A percentile compares a stretch with the other conserved stretches of the same genome.
Evolutionary conservation across 2,888 invertebrate genomes (phyloP).

Genomic region (Drosophila mulleri): DNA sequence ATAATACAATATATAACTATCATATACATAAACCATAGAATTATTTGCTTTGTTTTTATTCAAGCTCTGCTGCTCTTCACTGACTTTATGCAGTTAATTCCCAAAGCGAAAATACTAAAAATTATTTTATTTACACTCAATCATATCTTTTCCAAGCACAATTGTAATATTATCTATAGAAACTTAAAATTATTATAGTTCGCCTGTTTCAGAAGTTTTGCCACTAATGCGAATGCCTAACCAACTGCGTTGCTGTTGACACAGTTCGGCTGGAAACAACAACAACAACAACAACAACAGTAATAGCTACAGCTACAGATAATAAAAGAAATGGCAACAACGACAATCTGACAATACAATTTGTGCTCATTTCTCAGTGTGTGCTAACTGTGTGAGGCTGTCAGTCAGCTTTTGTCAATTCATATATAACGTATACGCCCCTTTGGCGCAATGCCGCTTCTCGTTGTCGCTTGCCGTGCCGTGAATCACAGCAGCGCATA

Average conservation of each 20-base stretch:
- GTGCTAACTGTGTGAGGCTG: neutral
- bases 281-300: slow-evolving; percentile 21
- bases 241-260: slow-evolving; percentile 32
- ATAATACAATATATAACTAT: no score
- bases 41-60: no score
- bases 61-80: no score
- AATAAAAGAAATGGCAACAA: slow-evolving; percentile 36
- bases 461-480: slow-evolving; percentile 32
- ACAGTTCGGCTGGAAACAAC: slow-evolving; percentile 23
- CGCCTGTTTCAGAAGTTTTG: neutral
- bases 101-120: neutral
- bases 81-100: neutral
- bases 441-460: slow-evolving; percentile 48
- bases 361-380: slow-evolving; percentile 66
- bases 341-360: slow-evolving; percentile 52
- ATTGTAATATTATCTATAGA: neutral
- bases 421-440: slow-evolving; percentile 59
- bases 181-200: neutral
- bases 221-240: slow-evolving; percentile 8
- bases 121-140: neutral
- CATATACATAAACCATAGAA: no score
- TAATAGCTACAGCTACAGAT: slow-evolving; percentile 17
- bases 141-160: neutral
- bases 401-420: slow-evolving; percentile 50
- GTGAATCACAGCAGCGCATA: slow-evolving; percentile 55